These are phyloP conservation scores for Sarcophaga carnaria DNA, from an alignment of 2,888 invertebrate genomes.

Conservation along the genomic window DNA sequence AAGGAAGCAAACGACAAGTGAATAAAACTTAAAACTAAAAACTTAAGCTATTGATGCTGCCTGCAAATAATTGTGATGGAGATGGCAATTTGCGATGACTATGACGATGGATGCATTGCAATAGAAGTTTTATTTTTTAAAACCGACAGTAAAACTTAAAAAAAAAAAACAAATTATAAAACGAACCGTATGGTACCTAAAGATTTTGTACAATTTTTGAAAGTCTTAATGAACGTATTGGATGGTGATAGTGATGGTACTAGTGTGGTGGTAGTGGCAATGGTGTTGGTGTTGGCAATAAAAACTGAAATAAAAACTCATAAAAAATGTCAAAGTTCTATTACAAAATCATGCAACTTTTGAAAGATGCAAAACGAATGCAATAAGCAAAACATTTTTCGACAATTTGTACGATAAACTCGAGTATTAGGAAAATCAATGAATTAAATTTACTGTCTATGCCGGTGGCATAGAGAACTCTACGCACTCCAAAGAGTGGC, in stretches of 20 bases:
- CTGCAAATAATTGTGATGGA: background rate
- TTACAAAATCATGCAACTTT: conserved; percentile 27
- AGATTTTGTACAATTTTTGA: background rate
- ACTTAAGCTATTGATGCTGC: background rate
- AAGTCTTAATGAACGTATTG: background rate
- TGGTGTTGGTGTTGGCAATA: background rate
- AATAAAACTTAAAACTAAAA: conserved; percentile 3
- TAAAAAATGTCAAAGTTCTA: conserved; percentile 49
- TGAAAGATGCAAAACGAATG: background rate
- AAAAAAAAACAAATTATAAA: background rate
- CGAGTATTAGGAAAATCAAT: conserved; percentile 24
- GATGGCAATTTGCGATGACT: background rate
- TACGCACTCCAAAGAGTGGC: no score
- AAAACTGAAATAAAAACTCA: background rate
- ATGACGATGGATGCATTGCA: conserved; percentile 22
- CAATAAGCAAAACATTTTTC: background rate
- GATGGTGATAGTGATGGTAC: background rate
- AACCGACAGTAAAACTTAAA: background rate
- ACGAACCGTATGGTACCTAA: background rate
- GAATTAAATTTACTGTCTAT: conserved; percentile 34
- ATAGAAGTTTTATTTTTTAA: background rate
- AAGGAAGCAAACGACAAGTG: conserved; percentile 38
- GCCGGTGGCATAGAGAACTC: no score
- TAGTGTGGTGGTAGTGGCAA: background rate
- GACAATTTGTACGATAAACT: conserved; percentile 17